phyloP scores from a whole-genome alignment of 2,113 vertebrate species.

The Daphoenositta chrysoptera region DNA sequence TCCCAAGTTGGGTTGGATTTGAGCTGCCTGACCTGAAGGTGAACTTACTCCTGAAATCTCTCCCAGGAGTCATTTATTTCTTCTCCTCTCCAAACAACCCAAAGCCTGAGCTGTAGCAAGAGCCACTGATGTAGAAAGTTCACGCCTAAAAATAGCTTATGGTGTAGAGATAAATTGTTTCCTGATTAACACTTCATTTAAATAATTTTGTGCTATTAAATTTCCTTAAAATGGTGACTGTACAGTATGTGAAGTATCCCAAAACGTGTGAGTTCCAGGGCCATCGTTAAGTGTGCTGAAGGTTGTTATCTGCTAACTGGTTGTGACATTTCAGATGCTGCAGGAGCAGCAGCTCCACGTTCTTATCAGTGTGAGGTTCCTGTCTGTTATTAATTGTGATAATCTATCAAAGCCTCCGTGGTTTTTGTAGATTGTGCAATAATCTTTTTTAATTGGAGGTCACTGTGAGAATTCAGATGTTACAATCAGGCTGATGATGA shows the following conservation, averaged over 20 bases:
- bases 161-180: conserved; percentile 35
- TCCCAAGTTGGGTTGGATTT: background rate
- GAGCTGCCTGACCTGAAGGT: conserved; percentile 19
- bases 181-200: conserved; percentile 55
- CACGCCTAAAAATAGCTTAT: conserved; percentile 40
- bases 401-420: background rate
- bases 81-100: conserved; percentile 38
- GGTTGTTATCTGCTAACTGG: conserved; percentile 28
- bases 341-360: background rate
- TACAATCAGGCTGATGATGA: background rate
- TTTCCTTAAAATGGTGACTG: background rate
- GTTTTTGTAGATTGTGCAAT: background rate
- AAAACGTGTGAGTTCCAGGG: conserved; percentile 3
- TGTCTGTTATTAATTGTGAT: conserved; percentile 6
- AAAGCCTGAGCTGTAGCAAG: background rate
- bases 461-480: background rate
- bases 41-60: background rate
- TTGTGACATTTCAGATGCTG: conserved; percentile 10
- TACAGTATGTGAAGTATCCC: conserved; percentile 27
- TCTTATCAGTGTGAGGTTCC: background rate
- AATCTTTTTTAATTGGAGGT: background rate
- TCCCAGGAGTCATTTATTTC: conserved; percentile 26
- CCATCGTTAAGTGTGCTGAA: background rate
- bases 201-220: conserved; percentile 42
- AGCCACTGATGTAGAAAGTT: conserved; percentile 54